Evolutionary conservation across 2,113 vertebrate species (phyloP).

Genomic region (Crotalus horridus): DNA sequence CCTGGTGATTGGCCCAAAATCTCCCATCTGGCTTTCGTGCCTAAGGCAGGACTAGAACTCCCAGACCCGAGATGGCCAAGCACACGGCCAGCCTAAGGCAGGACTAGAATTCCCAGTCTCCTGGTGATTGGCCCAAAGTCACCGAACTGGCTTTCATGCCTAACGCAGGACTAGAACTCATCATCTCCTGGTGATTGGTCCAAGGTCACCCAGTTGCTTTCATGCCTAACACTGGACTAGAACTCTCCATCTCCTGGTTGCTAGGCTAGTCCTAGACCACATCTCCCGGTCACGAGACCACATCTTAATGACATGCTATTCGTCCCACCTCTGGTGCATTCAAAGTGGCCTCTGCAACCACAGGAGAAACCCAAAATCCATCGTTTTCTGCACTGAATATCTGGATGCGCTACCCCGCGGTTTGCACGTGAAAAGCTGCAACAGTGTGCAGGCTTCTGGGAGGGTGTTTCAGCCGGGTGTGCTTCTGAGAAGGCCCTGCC

Average conservation of each 20-base stretch:
- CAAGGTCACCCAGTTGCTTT: too few species aligned
- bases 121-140: too few species aligned
- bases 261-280: too few species aligned
- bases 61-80: too few species aligned
- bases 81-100: accelerated
- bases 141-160: accelerated
- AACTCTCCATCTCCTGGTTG: not conserved
- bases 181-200: not conserved
- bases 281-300: not conserved
- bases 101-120: too few species aligned
- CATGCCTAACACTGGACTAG: too few species aligned
- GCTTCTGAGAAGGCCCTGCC: not conserved
- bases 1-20: too few species aligned
- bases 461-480: not conserved
- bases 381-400: not conserved
- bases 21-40: accelerated
- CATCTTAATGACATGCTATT: not conserved
- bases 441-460: not conserved
- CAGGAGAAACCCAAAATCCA: not conserved
- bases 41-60: not conserved
- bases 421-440: not conserved
- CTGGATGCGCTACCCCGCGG: not conserved
- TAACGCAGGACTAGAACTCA: not conserved
- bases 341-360: not conserved
- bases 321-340: not conserved